phyloP scores from a whole-genome alignment of 2,888 invertebrate species.

The Eubasilissa splendida region DNA sequence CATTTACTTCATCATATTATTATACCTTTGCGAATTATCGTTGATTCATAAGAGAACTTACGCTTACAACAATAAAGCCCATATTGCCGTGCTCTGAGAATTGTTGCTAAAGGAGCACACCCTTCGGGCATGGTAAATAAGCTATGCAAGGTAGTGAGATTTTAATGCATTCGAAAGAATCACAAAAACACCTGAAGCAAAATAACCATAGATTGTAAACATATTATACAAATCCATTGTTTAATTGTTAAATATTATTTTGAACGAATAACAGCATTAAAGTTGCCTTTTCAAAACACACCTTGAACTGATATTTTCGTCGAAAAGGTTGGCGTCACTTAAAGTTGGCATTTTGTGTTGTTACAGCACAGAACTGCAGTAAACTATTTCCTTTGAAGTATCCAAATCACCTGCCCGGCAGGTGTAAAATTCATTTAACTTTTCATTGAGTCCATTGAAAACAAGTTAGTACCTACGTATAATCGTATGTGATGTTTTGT shows the following conservation, averaged over 20 bases:
- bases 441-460: too few relatives aligned
- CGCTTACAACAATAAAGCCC: constrained; percentile 8
- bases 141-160: background rate
- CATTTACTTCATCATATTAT: constrained; percentile 14
- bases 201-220: constrained; percentile 26
- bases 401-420: constrained; percentile 3
- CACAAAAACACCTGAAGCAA: constrained; percentile 19
- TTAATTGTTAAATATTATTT: constrained; percentile 19
- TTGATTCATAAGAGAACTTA: background rate
- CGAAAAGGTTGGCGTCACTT: too few relatives aligned
- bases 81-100: background rate
- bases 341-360: too few relatives aligned
- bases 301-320: background rate
- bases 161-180: constrained; percentile 12
- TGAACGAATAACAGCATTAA: constrained; percentile 8
- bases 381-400: background rate
- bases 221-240: constrained; percentile 15
- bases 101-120: background rate
- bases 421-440: background rate
- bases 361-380: too few relatives aligned
- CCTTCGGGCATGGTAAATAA: constrained; percentile 9
- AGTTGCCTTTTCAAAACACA: constrained; percentile 15
- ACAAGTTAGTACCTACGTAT: too few relatives aligned
- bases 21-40: background rate
- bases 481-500: too few relatives aligned